Conservation (phyloP, 2,797 vertebrate genomes). For the Merluccius polli region DNA sequence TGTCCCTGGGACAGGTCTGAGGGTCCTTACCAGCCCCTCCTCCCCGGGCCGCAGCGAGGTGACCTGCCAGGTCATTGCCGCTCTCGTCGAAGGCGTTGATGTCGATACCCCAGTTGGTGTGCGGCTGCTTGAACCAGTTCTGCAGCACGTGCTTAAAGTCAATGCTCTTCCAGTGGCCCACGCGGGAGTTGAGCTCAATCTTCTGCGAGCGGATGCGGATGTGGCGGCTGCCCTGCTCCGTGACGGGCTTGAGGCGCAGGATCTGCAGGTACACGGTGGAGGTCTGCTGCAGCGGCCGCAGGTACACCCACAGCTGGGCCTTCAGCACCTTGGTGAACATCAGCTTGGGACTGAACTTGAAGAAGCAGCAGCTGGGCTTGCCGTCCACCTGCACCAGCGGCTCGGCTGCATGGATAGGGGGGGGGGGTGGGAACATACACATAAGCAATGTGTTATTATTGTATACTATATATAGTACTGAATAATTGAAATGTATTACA, state of each 20-base stretch:
- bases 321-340: slow-evolving; percentile 99
- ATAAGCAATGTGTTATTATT: neutral
- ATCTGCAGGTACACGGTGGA: slow-evolving; percentile 98
- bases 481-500: neutral
- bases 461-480: neutral
- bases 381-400: slow-evolving; percentile 93
- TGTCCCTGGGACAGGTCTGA: slow-evolving; percentile 68
- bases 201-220: slow-evolving; percentile 97
- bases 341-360: slow-evolving; percentile 98
- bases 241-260: slow-evolving; percentile 92
- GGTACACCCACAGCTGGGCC: slow-evolving; percentile 98
- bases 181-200: slow-evolving; percentile 91
- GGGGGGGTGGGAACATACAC: too few species aligned
- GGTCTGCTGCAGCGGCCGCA: slow-evolving; percentile 91
- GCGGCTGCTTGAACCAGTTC: slow-evolving; percentile 99
- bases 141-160: slow-evolving; percentile 99
- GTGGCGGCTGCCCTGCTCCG: slow-evolving; percentile 90
- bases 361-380: slow-evolving; percentile 95
- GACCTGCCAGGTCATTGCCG: slow-evolving; percentile 94
- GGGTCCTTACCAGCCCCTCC: slow-evolving; percentile 94
- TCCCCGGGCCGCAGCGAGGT: slow-evolving; percentile 92
- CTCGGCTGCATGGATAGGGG: slow-evolving; percentile 89
- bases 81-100: slow-evolving; percentile 97
- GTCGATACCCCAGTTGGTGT: slow-evolving; percentile 99
- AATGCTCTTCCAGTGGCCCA: slow-evolving; percentile 98